phyloP scores from a whole-genome alignment of 2,113 vertebrate genomes.

The Dipodomys merriami region DNA sequence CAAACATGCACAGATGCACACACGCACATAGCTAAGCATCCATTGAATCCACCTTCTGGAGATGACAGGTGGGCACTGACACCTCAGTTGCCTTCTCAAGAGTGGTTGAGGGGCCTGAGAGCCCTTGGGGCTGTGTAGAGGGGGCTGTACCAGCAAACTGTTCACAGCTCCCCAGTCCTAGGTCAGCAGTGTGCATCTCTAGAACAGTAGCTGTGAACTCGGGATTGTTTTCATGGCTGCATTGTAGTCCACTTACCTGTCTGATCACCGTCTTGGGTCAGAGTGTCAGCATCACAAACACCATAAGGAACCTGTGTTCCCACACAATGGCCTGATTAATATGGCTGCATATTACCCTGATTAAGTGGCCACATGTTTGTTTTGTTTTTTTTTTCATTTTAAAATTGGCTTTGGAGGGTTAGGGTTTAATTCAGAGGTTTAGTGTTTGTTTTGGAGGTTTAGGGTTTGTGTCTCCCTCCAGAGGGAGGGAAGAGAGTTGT shows the following conservation, averaged over 20 bases:
- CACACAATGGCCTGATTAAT: too few relatives aligned
- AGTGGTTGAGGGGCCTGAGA: accelerated
- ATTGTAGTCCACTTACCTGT: neutral
- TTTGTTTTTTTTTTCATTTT: neutral
- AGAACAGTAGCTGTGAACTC: accelerated
- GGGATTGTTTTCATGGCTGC: accelerated
- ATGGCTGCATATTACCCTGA: too few relatives aligned
- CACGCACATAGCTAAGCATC: neutral
- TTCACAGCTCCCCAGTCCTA: neutral
- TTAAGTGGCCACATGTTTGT: neutral
- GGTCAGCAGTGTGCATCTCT: neutral
- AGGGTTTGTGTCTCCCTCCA: neutral
- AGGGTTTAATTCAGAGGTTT: too few relatives aligned
- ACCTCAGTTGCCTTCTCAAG: accelerated
- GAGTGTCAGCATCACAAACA: neutral
- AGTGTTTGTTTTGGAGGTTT: too few relatives aligned
- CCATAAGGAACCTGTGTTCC: accelerated
- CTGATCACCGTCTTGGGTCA: accelerated
- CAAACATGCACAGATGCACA: too few relatives aligned
- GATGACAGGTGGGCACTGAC: accelerated
- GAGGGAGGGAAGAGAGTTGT: neutral
- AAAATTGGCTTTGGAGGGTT: neutral
- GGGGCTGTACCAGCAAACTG: accelerated
- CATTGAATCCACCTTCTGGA: neutral
- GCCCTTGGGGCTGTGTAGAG: accelerated